phyloP scores from a whole-genome alignment of 2,113 vertebrate genomes.

The Neolamprologus devosi region DNA sequence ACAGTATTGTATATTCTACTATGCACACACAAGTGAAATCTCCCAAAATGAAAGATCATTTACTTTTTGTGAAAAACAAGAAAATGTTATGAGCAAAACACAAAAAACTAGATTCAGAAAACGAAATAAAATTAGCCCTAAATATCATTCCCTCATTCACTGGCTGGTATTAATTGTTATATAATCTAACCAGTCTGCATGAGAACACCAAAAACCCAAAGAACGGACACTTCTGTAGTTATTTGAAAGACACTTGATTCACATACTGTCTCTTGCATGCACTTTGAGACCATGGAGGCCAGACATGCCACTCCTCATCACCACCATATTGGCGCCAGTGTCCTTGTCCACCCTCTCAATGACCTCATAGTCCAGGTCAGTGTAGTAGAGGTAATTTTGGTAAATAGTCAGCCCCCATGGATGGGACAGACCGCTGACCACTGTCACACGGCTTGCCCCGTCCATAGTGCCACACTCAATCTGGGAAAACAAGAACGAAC shows the following conservation, averaged over 20 bases:
- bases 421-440: constrained; percentile 61
- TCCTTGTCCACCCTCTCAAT: constrained; percentile 70
- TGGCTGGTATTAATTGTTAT: neutral
- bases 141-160: neutral
- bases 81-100: neutral
- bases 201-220: neutral
- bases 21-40: neutral
- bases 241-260: neutral
- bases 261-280: constrained; percentile 68
- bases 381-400: constrained; percentile 68
- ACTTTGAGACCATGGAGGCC: constrained; percentile 61
- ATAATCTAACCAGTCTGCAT: neutral
- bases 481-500: constrained; percentile 15
- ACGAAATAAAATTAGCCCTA: neutral
- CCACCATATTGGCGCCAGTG: constrained; percentile 59
- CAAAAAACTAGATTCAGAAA: neutral
- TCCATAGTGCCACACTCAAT: constrained; percentile 71
- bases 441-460: constrained; percentile 34
- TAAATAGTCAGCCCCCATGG: constrained; percentile 65
- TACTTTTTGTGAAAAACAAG: neutral
- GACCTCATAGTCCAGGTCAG: constrained; percentile 68
- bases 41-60: neutral
- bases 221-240: neutral
- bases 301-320: constrained; percentile 66
- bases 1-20: neutral